Percentiles rank a stretch among this genome's conserved stretches.
phyloP scores from a whole-genome alignment of 2,888 invertebrate genomes.

The Sesia bembeciformis region DNA sequence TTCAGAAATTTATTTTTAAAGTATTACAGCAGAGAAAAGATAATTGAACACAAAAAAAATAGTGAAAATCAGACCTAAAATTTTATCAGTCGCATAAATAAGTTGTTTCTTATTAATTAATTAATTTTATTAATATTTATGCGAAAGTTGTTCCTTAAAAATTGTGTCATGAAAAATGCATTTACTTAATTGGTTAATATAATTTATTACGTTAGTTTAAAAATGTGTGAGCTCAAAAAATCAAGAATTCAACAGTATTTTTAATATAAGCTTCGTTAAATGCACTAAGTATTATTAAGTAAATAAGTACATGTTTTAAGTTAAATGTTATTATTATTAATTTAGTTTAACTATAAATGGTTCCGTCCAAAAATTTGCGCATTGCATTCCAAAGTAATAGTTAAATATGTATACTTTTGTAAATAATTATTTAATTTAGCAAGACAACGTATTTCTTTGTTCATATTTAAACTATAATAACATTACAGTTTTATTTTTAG shows the following conservation, averaged over 20 bases:
- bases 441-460: too few relatives aligned
- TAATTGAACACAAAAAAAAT: too few relatives aligned
- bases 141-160: not conserved
- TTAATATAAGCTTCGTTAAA: constrained; percentile 4
- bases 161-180: not conserved
- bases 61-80: too few relatives aligned
- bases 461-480: too few relatives aligned
- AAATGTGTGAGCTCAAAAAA: not conserved
- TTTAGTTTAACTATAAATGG: constrained; percentile 9
- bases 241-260: constrained; percentile 22
- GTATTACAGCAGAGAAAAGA: too few relatives aligned
- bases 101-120: too few relatives aligned
- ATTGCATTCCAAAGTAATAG: constrained; percentile 69
- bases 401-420: constrained; percentile 10
- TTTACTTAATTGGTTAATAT: not conserved
- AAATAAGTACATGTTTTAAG: constrained; percentile 12
- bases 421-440: not conserved
- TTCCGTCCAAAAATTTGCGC: constrained; percentile 60
- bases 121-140: not conserved
- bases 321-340: constrained; percentile 11
- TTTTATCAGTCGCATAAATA: too few relatives aligned
- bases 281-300: constrained; percentile 1
- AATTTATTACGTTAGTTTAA: not conserved
- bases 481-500: too few relatives aligned
- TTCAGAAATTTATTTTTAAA: too few relatives aligned